Percentiles rank a stretch among this genome's conserved stretches.
These are phyloP conservation scores for Baccha elongata DNA, from an alignment of 2,888 invertebrate species.

Conservation along the genomic window DNA sequence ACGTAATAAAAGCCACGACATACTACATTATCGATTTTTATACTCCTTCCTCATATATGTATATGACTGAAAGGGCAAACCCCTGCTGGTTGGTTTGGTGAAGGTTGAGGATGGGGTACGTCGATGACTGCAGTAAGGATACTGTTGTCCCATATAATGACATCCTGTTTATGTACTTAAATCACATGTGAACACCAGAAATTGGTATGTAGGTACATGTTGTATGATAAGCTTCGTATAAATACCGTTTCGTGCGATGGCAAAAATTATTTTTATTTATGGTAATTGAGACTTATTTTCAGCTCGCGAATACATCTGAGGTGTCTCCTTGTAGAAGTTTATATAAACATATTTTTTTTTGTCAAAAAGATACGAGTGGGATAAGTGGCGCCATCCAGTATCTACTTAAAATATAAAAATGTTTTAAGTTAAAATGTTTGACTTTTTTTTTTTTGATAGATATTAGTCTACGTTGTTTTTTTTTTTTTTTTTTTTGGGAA, in stretches of 20 bases:
- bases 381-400: too few species aligned
- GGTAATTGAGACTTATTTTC: neutral
- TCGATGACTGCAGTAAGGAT: conserved; percentile 66
- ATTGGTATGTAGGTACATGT: neutral
- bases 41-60: neutral
- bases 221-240: neutral
- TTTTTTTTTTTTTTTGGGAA: too few species aligned
- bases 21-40: conserved; percentile 64
- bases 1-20: conserved; percentile 64
- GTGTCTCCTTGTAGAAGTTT: too few species aligned
- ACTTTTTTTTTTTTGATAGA: too few species aligned
- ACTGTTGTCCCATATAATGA: conserved; percentile 66
- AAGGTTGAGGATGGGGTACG: neutral
- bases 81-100: neutral
- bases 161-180: conserved; percentile 53
- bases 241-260: neutral
- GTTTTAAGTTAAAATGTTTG: too few species aligned
- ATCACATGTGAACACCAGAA: conserved; percentile 34
- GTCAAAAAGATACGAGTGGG: too few species aligned
- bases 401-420: too few species aligned
- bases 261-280: conserved; percentile 3
- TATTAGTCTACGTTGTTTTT: too few species aligned
- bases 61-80: neutral
- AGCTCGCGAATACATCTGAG: neutral
- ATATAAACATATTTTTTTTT: too few species aligned